phyloP scores from a whole-genome alignment of 2,113 vertebrate species.

The Chrysemys picta region DNA sequence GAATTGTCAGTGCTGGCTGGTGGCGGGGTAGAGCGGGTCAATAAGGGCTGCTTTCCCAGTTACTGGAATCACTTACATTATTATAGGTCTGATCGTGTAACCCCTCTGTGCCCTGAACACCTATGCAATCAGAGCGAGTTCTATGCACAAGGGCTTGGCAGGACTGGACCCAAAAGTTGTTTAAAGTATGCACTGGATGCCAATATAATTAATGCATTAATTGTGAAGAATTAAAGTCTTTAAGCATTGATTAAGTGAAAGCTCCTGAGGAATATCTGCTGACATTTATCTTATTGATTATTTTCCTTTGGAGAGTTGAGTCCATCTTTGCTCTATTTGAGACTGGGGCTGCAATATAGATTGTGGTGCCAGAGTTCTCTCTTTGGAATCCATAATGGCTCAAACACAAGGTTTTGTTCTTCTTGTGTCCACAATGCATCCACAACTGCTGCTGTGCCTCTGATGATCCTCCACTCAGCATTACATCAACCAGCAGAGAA shows the following conservation, averaged over 20 bases:
- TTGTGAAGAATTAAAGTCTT: conserved; percentile 21
- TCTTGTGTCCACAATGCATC: not conserved
- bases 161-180: not conserved
- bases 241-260: not conserved
- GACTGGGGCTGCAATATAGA: not conserved
- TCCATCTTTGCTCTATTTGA: not conserved
- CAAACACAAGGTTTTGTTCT: not conserved
- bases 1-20: not conserved
- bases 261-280: not conserved
- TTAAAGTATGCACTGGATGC: not conserved
- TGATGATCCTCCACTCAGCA: not conserved
- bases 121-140: not conserved
- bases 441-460: not conserved
- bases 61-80: not conserved
- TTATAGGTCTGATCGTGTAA: not conserved
- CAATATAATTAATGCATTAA: not conserved
- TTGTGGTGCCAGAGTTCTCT: not conserved
- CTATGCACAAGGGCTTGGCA: not conserved
- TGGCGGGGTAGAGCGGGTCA: conserved; percentile 8
- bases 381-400: not conserved
- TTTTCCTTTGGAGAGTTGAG: not conserved
- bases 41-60: not conserved
- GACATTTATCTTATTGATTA: not conserved
- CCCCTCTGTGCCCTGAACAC: not conserved
- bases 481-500: not conserved